Evolutionary conservation across 2,113 vertebrate genomes (phyloP), one percentile per base, ranked within the genome.

Genomic region (Eidolon helvum): DNA sequence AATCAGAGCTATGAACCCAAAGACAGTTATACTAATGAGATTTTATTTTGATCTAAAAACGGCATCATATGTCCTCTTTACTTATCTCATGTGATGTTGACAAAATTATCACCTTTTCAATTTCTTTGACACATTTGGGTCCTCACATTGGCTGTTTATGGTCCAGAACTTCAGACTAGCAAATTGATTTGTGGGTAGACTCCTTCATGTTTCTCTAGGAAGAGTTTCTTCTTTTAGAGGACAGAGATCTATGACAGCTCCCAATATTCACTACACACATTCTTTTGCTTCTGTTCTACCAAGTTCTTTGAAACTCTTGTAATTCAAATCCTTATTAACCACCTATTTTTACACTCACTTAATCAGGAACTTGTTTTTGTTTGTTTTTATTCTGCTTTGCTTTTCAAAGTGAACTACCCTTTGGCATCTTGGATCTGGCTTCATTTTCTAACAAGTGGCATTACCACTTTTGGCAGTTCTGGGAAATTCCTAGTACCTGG

Each of bases 11-110:
- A 63, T 61, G 26, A 63, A 82, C 59, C 35, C 55, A 77, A 5
- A 65, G 43, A 40, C 85, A 83, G 33, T 61, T 68, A 15, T 38
- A 79, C 85, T 92, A 86, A 74, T 80, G 35, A 80, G 45, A 63
- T 88, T 88, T 90, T 45, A 85, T 88, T 92, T 85, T 85, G 79
- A 91, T 33, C 24, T 38, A 63, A 61, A 90, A 87, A 43, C 66
- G 35, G 12, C 15, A 33, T 24, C 59, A 26, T 9, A 5, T 78
- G 50, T 50, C 18, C 30, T 82, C 71, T 75, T 78, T 26, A 26
- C 43, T 43, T 11, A 50, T 14, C 6, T 91, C 61, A n/a, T 10
- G 19, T 18, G 24, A 33, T 87, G 16, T n/a, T 71, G 55, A 68
- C 26, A 48, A 57, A 88, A 72, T 87, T 22, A 75, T 28, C 61